Percentiles rank a stretch among this genome's conserved stretches.
These are phyloP conservation scores for Eulemur coronatus DNA, from an alignment of 2,797 vertebrate genomes.

Conservation along the genomic window DNA sequence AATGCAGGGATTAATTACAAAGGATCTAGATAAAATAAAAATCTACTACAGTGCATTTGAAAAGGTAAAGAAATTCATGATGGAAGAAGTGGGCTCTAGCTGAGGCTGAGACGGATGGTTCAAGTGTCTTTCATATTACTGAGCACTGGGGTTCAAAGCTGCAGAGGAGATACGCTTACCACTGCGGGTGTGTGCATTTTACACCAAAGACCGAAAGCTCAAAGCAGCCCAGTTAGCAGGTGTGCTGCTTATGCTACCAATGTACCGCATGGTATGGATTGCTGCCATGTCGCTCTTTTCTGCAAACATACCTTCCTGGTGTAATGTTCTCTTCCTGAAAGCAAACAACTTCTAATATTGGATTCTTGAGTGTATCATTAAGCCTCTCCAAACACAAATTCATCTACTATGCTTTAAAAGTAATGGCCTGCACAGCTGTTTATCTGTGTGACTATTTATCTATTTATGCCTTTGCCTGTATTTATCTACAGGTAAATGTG, in stretches of 20 bases:
- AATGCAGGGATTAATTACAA: background rate
- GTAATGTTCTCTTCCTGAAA: conserved; percentile 31
- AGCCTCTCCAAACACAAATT: conserved; percentile 26
- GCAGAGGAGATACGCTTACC: background rate
- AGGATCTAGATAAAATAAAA: background rate
- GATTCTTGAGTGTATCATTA: conserved; percentile 14
- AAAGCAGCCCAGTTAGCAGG: background rate
- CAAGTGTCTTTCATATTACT: background rate
- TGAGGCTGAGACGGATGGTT: background rate
- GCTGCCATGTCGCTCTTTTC: background rate
- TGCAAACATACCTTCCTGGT: background rate
- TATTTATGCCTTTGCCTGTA: background rate
- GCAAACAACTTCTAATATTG: background rate
- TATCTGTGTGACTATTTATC: background rate
- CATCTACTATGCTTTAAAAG: background rate
- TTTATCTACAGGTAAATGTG: background rate
- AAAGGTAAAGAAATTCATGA: background rate
- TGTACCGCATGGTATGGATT: accelerated
- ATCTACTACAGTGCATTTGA: background rate
- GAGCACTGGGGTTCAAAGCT: background rate
- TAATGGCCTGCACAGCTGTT: background rate
- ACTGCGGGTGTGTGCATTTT: background rate
- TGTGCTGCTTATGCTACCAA: background rate
- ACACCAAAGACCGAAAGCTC: background rate
- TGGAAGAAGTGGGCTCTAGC: background rate